Evolutionary conservation across 64 coral and sea anemone species (phyloP).

Genomic region (Trachythela sp.): DNA sequence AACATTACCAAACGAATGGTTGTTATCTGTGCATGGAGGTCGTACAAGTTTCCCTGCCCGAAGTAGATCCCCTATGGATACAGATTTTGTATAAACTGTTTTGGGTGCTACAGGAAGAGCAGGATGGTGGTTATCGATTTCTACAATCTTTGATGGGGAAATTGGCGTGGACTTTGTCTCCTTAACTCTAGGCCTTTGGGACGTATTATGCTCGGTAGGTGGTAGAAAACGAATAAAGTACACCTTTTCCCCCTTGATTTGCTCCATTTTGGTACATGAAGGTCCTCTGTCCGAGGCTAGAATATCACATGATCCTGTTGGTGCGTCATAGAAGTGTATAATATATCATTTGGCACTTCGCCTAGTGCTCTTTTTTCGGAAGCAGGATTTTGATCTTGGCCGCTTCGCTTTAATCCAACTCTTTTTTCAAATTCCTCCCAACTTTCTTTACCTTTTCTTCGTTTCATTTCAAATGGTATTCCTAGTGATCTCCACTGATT

Average conservation of each 20-base stretch:
- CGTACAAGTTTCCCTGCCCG: slow-evolving; percentile 40
- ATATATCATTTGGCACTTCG: slow-evolving; percentile 2
- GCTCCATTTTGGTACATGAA: slow-evolving; percentile 53
- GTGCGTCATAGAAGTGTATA: slow-evolving; percentile 25
- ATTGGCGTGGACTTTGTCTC: not conserved
- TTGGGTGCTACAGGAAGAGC: slow-evolving; percentile 10
- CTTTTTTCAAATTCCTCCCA: not conserved
- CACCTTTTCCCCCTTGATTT: slow-evolving; percentile 54
- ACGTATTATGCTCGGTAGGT: slow-evolving; percentile 22
- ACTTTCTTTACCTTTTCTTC: not conserved
- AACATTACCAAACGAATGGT: slow-evolving; percentile 22
- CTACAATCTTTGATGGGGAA: slow-evolving; percentile 6
- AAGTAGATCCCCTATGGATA: slow-evolving; percentile 28
- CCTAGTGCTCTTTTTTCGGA: not conserved
- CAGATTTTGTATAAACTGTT: slow-evolving; percentile 27
- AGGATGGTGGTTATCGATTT: slow-evolving; percentile 11
- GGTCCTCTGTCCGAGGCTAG: slow-evolving; percentile 56
- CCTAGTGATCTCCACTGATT: no score
- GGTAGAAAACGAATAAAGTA: slow-evolving; percentile 36
- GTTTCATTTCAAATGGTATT: no score
- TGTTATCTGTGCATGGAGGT: slow-evolving; percentile 15
- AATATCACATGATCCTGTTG: slow-evolving; percentile 53
- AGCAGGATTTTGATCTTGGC: not conserved
- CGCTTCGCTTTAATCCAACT: not conserved
- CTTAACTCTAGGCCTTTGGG: not conserved